Base-by-base conservation (phyloP, 2,113 vertebrate species). In the Aramus guarauna region DNA sequence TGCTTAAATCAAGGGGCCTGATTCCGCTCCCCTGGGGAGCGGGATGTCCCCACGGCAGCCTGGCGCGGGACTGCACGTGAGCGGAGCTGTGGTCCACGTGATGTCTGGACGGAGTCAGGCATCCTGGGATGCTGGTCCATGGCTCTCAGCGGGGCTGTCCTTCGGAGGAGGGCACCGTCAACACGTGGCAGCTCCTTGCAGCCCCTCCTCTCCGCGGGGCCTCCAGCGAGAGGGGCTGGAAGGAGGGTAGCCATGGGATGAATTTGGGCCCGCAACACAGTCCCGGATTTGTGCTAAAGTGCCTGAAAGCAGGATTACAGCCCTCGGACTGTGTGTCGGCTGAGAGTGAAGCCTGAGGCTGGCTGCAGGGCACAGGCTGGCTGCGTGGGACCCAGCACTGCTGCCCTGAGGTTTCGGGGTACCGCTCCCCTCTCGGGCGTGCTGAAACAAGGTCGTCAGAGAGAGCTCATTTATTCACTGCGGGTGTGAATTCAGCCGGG, bases 51-150 rank as follows among this genome's bases (percentile, higher is more conserved):
- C 36, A 6, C 8, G 52, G 68, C 52, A 93, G 76, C 29, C 43
- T 32, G n/a, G n/a, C 1, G 2, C 0, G 9, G 60, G 14, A 36
- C n/a, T 1, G 1, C 20, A 23, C 7, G 3, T 8, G 23, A 52
- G 34, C 36, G 24, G 21, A 84, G 26, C 52, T 8, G 9, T 6
- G 19, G 41, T 56, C 55, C 27, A 20, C 1, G 5, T 41, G 30
- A n/a, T 11, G 37, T 43, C 69, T 56, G 32, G 56, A 26, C 0
- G 2, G 62, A 73, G 24, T 16, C n/a, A 74, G 47, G 30, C 58
- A 80, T 53, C 48, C 39, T 9, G 50, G 27, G 20, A 27, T 41
- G 48, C 56, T 29, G 32, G 39, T 43, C 50, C 13, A 5, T 17
- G 2, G 0, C 66, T 64, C 36, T 29, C 23, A 41, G 50, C 4